phyloP scores from a whole-genome alignment of 2,888 invertebrate species.

The Caenorhabditis uteleia region DNA sequence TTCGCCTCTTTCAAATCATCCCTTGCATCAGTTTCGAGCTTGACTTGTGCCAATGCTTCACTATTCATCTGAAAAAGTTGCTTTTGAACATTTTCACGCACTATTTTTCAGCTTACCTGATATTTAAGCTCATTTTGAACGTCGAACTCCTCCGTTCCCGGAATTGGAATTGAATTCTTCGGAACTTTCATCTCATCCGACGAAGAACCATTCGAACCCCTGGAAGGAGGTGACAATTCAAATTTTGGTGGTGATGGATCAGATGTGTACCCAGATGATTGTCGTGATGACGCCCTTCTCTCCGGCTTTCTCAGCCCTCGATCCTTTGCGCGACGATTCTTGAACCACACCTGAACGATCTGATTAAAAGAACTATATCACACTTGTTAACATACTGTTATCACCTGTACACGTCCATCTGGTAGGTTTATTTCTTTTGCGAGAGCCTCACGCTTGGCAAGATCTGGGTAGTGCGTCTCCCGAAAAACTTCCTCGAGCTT shows the following conservation, averaged over 20 bases:
- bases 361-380: background rate
- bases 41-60: constrained; percentile 4
- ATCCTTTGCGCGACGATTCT: constrained; percentile 60
- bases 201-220: constrained; percentile 38
- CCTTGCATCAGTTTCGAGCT: background rate
- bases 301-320: constrained; percentile 48
- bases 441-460: constrained; percentile 41
- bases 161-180: constrained; percentile 35
- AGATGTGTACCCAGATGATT: constrained; percentile 30
- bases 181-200: constrained; percentile 33
- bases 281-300: constrained; percentile 1
- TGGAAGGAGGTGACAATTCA: too few relatives aligned
- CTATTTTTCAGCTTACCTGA: too few relatives aligned
- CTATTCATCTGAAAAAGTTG: constrained; percentile 1
- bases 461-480: constrained; percentile 49
- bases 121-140: constrained; percentile 38
- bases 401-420: constrained; percentile 50
- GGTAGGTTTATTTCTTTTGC: constrained; percentile 40
- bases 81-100: too few relatives aligned
- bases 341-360: constrained; percentile 60
- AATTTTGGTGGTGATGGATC: background rate
- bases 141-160: constrained; percentile 49
- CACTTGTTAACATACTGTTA: constrained; percentile 21
- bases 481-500: constrained; percentile 47
- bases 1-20: background rate